Evolutionary conservation across 2,797 vertebrate species (phyloP).

Genomic region (Aphelocoma californica): DNA sequence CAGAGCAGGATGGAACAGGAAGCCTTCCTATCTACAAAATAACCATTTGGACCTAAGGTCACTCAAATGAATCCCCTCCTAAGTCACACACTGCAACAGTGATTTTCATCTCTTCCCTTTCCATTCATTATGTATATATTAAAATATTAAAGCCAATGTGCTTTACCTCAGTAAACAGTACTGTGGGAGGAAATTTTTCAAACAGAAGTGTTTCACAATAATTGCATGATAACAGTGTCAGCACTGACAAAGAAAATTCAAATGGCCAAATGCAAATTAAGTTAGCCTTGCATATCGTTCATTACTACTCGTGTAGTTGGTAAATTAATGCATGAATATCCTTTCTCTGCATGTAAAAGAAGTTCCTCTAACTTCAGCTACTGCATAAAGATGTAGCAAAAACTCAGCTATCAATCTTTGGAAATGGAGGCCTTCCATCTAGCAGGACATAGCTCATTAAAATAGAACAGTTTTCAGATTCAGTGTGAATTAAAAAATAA

Average conservation of each 20-base stretch:
- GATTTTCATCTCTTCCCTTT: background rate
- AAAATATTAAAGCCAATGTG: slow-evolving; percentile 15
- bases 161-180: slow-evolving; percentile 8
- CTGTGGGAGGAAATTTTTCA: background rate
- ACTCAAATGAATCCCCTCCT: background rate
- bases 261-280: slow-evolving; percentile 32
- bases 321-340: background rate
- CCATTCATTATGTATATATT: slow-evolving; percentile 5
- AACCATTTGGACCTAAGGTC: background rate
- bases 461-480: background rate
- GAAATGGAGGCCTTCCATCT: background rate
- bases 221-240: slow-evolving; percentile 2
- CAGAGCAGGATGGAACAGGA: background rate
- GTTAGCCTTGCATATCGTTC: background rate
- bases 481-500: background rate
- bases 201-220: background rate
- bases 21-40: background rate
- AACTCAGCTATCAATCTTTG: background rate
- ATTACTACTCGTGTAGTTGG: background rate
- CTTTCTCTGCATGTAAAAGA: background rate
- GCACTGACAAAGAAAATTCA: slow-evolving; percentile 29
- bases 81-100: background rate
- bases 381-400: background rate
- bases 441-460: background rate
- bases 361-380: background rate